A percentile compares a stretch with the other conserved stretches of the same genome.
Evolutionary conservation across 2,797 vertebrate species (phyloP).

Genomic region (Fratercula arctica): DNA sequence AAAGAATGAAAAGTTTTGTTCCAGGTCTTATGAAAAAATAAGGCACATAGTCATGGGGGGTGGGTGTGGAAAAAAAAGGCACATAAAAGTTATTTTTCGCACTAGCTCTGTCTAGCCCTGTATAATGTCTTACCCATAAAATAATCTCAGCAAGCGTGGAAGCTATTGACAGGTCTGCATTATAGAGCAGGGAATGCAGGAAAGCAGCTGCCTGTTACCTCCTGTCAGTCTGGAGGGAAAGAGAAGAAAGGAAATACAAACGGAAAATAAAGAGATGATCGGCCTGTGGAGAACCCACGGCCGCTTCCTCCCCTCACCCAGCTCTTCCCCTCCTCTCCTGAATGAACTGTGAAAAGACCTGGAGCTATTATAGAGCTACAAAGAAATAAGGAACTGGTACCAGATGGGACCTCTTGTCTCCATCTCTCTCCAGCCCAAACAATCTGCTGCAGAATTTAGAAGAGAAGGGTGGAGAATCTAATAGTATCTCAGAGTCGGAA

Average conservation of each 20-base stretch:
- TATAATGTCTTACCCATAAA: constrained; percentile 59
- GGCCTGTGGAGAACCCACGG: background rate
- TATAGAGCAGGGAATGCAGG: constrained; percentile 49
- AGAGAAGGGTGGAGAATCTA: constrained; percentile 77
- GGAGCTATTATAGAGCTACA: constrained; percentile 73
- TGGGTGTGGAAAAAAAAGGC: background rate
- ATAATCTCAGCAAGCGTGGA: constrained; percentile 62
- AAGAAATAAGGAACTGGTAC: constrained; percentile 76
- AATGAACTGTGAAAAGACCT: constrained; percentile 74
- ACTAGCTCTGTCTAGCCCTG: constrained; percentile 56
- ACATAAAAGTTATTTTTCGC: constrained; percentile 58
- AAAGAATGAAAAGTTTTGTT: background rate
- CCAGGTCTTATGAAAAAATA: background rate
- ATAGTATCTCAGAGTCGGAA: constrained; percentile 78
- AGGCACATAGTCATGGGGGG: background rate
- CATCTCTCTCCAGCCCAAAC: constrained; percentile 82
- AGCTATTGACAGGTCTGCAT: constrained; percentile 70
- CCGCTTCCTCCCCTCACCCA: background rate
- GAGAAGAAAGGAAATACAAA: background rate
- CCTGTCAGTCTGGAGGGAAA: constrained; percentile 19
- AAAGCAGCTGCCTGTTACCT: constrained; percentile 64
- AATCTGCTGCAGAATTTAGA: constrained; percentile 82
- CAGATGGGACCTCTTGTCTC: constrained; percentile 83
- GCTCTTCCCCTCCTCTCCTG: constrained; percentile 10
- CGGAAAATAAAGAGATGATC: background rate